Conservation (phyloP, 2,113 vertebrate species). For the Lampris megalopsis region DNA sequence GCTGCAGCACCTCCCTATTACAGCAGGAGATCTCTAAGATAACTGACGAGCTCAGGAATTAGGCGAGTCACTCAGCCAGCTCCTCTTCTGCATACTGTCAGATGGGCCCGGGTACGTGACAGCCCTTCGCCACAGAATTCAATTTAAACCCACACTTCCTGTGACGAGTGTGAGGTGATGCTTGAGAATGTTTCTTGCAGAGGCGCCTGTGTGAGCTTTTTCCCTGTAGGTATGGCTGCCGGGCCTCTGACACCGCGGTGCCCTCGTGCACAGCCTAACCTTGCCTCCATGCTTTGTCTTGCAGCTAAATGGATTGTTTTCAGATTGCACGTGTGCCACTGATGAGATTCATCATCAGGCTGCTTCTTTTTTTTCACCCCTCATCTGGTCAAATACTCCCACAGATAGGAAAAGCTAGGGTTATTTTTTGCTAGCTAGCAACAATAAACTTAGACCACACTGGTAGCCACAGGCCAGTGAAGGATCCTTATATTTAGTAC, state of each 20-base stretch:
- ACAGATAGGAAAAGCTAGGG: conserved; percentile 35
- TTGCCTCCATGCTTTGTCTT: conserved; percentile 44
- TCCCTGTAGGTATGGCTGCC: not conserved
- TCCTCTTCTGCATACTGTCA: conserved; percentile 63
- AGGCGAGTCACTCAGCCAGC: conserved; percentile 64
- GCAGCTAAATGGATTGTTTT: conserved; percentile 53
- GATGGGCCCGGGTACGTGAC: conserved; percentile 62
- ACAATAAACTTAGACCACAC: conserved; percentile 47
- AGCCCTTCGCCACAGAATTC: conserved; percentile 52
- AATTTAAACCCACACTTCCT: conserved; percentile 70
- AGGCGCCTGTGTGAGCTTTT: conserved; percentile 35
- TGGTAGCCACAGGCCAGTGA: too few species aligned
- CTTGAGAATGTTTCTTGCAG: conserved; percentile 33
- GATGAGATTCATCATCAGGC: conserved; percentile 47
- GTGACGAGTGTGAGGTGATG: conserved; percentile 51
- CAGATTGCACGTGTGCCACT: conserved; percentile 29
- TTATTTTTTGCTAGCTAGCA: conserved; percentile 40
- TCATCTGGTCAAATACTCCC: conserved; percentile 54
- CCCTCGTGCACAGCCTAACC: conserved; percentile 41
- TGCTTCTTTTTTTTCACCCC: conserved; percentile 36
- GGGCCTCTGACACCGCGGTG: conserved; percentile 31
- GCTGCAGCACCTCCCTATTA: conserved; percentile 46
- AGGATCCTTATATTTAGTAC: too few species aligned
- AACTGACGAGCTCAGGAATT: conserved; percentile 70
- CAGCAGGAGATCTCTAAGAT: conserved; percentile 67